Base-by-base conservation (phyloP, 2,113 vertebrate genomes). In the Lophius piscatorius region DNA sequence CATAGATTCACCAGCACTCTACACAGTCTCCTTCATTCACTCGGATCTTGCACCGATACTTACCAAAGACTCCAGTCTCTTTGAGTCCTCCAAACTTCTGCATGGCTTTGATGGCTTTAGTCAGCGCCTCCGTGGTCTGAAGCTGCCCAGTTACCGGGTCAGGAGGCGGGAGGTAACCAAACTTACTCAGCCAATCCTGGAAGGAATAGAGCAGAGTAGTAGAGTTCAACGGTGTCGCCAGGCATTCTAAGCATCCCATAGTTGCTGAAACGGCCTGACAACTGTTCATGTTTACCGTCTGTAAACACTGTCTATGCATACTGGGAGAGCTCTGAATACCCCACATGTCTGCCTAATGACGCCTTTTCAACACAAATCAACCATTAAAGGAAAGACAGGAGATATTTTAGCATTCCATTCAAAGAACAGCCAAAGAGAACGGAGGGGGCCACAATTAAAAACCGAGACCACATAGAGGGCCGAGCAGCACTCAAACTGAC, bases 141-240 rank as follows among this genome's bases (percentile, higher is more conserved):
- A 97, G 92, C 54, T 92, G 95, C 11, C 94, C 95, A 0, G 94
- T 92, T 14, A 91, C 77, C 0, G 95, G 93, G 63, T 96, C 94
- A 0, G 93, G 82, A 0, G 94, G 93, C 0, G 94, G 95, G 82
- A 99, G 93, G 77, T 99, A 99, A 18, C 97, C 97, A 23, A 98
- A 99, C 77, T 88, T 94, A 29, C 85, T 97, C 87, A 99, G 89
- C 97, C 97, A 99, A 71, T 98, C 96, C 97, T 99, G 86, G 18
- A 57, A 39, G 35, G 55, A 50, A 71, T 77, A 86, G 36, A 42
- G 55, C 1, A 56, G 51, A 77, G 28, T n/a, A n/a, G 52, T 34
- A 57, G 47, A 49, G 61, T 47, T 74, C 39, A 80, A 44, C 22
- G 1, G 34, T 62, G 56, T 69, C 40, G 11, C 13, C 10, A 61